These are phyloP conservation scores for Ophion ventricosus DNA, from an alignment of 2,888 invertebrate genomes.

Conservation along the genomic window DNA sequence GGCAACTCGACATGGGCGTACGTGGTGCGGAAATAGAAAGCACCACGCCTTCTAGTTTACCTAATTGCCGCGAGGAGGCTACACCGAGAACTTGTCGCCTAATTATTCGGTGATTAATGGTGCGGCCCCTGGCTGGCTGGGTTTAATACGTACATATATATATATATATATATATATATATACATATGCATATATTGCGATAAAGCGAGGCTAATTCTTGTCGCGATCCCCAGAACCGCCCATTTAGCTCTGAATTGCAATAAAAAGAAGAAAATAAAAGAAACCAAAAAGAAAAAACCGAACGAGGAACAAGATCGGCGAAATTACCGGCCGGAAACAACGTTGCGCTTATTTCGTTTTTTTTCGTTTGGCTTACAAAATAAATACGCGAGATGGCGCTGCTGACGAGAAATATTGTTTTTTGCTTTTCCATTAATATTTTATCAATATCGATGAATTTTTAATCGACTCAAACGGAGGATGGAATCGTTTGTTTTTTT, in stretches of 20 bases:
- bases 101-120: slow-evolving; percentile 82
- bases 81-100: slow-evolving; percentile 80
- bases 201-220: slow-evolving; percentile 78
- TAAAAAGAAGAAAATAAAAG: neutral
- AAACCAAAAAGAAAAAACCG: neutral
- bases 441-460: too few relatives aligned
- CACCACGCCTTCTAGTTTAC: slow-evolving; percentile 81
- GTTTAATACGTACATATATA: slow-evolving; percentile 72
- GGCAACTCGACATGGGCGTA: slow-evolving; percentile 64
- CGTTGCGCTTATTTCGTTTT: neutral
- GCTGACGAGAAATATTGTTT: neutral
- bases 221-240: slow-evolving; percentile 32
- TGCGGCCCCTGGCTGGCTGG: slow-evolving; percentile 59
- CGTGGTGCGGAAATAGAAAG: slow-evolving; percentile 79
- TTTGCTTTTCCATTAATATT: neutral
- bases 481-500: neutral
- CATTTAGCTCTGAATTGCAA: neutral
- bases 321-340: neutral
- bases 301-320: neutral
- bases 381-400: neutral
- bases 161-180: too few relatives aligned
- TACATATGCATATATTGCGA: slow-evolving; percentile 66
- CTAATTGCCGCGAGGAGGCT: slow-evolving; percentile 80
- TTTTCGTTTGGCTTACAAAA: neutral
- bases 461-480: neutral